These are phyloP conservation scores for Drosophila hamatofila DNA, from an alignment of 2,888 invertebrate genomes.

Conservation along the genomic window DNA sequence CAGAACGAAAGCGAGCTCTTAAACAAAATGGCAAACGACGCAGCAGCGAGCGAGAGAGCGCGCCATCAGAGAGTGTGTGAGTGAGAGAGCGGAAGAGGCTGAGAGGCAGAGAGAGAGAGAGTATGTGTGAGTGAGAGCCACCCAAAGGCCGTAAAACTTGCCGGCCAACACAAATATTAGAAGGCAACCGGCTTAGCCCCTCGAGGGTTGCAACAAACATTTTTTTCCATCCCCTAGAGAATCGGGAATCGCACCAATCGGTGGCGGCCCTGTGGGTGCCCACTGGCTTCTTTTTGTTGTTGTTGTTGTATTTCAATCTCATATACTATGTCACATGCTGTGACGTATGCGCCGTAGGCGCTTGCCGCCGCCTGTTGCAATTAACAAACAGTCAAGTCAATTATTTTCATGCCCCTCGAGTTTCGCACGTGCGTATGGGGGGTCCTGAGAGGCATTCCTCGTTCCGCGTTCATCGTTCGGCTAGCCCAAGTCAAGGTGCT, in stretches of 20 bases:
- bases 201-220: slow-evolving; percentile 63
- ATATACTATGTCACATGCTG: slow-evolving; percentile 61
- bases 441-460: slow-evolving; percentile 58
- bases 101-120: neutral
- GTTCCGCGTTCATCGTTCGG: neutral
- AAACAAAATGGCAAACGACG: slow-evolving; percentile 63
- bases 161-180: slow-evolving; percentile 8
- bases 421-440: slow-evolving; percentile 81
- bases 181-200: slow-evolving; percentile 47
- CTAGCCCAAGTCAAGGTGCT: slow-evolving; percentile 43
- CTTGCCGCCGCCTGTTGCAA: slow-evolving; percentile 63
- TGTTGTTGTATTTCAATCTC: neutral
- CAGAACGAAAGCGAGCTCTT: slow-evolving; percentile 41
- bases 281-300: neutral
- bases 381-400: slow-evolving; percentile 75
- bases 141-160: slow-evolving; percentile 39
- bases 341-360: slow-evolving; percentile 60
- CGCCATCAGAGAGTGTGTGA: neutral
- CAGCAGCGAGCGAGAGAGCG: slow-evolving; percentile 25
- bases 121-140: slow-evolving; percentile 17
- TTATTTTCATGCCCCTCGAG: slow-evolving; percentile 56
- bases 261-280: slow-evolving; percentile 77
- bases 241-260: slow-evolving; percentile 76
- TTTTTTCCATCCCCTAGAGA: slow-evolving; percentile 69
- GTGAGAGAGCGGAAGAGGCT: slow-evolving; percentile 13